Base-by-base conservation (phyloP, 2,113 vertebrate species). In the Alces alces region DNA sequence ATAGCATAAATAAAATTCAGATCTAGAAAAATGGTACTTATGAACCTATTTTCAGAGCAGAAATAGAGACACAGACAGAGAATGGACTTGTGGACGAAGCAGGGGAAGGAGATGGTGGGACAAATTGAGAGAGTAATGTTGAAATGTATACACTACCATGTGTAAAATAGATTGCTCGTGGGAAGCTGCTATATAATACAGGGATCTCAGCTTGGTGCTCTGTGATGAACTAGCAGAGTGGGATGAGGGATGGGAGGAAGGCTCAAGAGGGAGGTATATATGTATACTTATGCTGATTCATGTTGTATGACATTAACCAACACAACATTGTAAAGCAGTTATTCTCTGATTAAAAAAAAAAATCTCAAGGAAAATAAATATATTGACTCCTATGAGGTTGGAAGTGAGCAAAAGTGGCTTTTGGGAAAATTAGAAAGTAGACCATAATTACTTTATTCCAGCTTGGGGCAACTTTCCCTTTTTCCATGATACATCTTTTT, bases 361-460 rank as follows among this genome's bases (percentile, higher is more conserved):
- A 98, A 98, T 97, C 97, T 98, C 91, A 86, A 96, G 64, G 85
- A 95, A 98, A 99, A 99, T 99, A 99, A 99, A 99, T 99, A 99
- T 89, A 97, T 97, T 64, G 93, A 98, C 98, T 99, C 98, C 98
- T 96, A 90, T 89, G 94, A 98, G 97, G 96, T 98, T 98, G 98
- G 92, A 98, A 98, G 96, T 55, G 50, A 89, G 50, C 45, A 95
- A 58, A 85, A 52, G 36, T 79, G 19, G 30, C 64, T 64, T 61
- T 57, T 57, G 58, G 66, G 58, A 1, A 93, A 80, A 89, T 84
- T 27, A 94, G 33, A 82, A 76, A 79, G 52, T 64, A 43, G 30
- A 57, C 28, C 12, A 28, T 66, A 54, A 89, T 85, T 55, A 80
- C 16, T 73, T 82, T 19, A 70, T 57, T 78, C 47, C 23, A n/a